A percentile compares a stretch with the other conserved stretches of the same genome.
Conservation (phyloP, 2,113 vertebrate genomes). For the Cyprinodon variegatus region DNA sequence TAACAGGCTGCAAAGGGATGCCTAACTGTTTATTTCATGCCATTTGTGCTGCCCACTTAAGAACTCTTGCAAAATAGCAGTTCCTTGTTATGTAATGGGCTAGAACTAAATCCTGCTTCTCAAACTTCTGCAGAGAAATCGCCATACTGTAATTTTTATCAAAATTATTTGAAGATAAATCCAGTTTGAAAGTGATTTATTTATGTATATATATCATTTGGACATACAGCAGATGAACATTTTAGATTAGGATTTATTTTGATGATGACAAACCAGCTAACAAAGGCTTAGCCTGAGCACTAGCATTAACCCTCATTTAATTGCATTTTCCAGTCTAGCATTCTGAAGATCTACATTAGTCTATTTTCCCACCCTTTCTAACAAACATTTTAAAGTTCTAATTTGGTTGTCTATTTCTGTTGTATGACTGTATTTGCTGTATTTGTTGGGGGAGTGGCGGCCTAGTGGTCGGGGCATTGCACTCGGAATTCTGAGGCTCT, state of each 20-base stretch:
- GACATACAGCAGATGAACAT: background rate
- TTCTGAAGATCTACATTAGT: too few species aligned
- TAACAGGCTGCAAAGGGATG: slow-evolving; percentile 2
- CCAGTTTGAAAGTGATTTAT: background rate
- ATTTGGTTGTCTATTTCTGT: too few species aligned
- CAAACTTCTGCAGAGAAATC: slow-evolving; percentile 43
- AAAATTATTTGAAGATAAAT: slow-evolving; percentile 13
- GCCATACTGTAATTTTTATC: slow-evolving; percentile 40
- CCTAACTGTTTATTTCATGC: slow-evolving; percentile 39
- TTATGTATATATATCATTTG: background rate
- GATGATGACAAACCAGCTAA: background rate
- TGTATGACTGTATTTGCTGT: too few species aligned
- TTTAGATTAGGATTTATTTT: background rate
- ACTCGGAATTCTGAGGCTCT: too few species aligned
- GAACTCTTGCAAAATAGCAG: slow-evolving; percentile 23
- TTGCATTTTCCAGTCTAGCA: too few species aligned
- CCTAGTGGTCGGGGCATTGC: too few species aligned
- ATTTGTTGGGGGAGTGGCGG: too few species aligned
- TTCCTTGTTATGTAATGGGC: slow-evolving; percentile 51
- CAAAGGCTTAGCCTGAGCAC: too few species aligned
- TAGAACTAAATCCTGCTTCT: slow-evolving; percentile 53
- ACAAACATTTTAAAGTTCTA: too few species aligned
- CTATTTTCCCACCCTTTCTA: too few species aligned
- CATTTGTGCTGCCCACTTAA: slow-evolving; percentile 35
- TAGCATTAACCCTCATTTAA: too few species aligned